Percentiles rank a stretch among this genome's conserved stretches.
Evolutionary conservation across 2,888 invertebrate genomes (phyloP).

Genomic region (Apamea crenata): DNA sequence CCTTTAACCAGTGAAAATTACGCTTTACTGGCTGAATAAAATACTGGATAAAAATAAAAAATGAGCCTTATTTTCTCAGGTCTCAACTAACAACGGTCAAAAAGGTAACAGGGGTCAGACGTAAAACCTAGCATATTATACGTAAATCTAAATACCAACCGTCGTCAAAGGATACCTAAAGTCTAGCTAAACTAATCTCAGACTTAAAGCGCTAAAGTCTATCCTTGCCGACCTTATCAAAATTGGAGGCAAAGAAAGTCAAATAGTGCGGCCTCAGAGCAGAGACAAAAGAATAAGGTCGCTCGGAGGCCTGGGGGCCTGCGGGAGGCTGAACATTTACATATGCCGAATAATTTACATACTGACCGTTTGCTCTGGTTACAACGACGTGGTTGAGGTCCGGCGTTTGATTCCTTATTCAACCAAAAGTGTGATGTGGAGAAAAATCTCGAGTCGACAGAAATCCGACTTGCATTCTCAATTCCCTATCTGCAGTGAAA

Average conservation of each 20-base stretch:
- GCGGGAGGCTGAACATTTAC: slow-evolving; percentile 59
- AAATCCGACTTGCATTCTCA: background rate
- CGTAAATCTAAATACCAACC: slow-evolving; percentile 40
- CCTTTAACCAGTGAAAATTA: background rate
- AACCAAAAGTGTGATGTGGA: slow-evolving; percentile 12
- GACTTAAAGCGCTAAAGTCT: slow-evolving; percentile 29
- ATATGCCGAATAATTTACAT: slow-evolving; percentile 57
- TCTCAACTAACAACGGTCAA: slow-evolving; percentile 22
- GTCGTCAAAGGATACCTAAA: slow-evolving; percentile 38
- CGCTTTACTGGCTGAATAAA: background rate
- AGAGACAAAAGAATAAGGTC: slow-evolving; percentile 64
- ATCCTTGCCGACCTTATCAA: slow-evolving; percentile 49
- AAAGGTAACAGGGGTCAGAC: slow-evolving; percentile 35
- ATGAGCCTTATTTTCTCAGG: background rate
- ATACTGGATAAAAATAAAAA: background rate
- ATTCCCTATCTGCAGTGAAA: background rate
- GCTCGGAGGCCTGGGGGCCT: slow-evolving; percentile 40
- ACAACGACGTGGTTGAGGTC: slow-evolving; percentile 39
- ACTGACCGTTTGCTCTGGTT: slow-evolving; percentile 27
- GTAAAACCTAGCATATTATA: slow-evolving; percentile 20
- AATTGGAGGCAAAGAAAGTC: slow-evolving; percentile 59
- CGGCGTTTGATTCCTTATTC: slow-evolving; percentile 19
- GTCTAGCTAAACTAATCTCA: slow-evolving; percentile 38
- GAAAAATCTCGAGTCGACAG: background rate
- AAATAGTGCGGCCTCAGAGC: slow-evolving; percentile 47